Evolutionary conservation across 2,888 invertebrate genomes (phyloP).

Genomic region (Phengaris arion): DNA sequence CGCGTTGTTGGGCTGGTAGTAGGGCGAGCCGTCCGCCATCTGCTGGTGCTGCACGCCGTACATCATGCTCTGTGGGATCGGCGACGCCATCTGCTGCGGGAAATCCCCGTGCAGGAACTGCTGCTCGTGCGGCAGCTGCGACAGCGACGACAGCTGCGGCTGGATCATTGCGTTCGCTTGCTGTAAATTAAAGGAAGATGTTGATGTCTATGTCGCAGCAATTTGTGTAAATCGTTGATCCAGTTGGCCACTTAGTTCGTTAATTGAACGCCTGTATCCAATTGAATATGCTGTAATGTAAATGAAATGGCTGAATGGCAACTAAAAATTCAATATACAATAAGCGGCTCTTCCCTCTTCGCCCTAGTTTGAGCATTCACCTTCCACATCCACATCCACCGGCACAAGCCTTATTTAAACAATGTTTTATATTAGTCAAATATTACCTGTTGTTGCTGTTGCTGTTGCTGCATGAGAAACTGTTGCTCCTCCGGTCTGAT

Average conservation of each 20-base stretch:
- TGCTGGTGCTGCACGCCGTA: slow-evolving; percentile 53
- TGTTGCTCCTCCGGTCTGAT: slow-evolving; percentile 84
- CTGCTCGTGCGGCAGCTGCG: slow-evolving; percentile 49
- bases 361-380: too few species aligned
- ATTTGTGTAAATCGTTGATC: too few species aligned
- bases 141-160: slow-evolving; percentile 46
- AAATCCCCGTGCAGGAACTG: slow-evolving; percentile 53
- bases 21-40: slow-evolving; percentile 50
- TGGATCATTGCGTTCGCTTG: slow-evolving; percentile 51
- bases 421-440: not conserved
- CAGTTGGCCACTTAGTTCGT: too few species aligned
- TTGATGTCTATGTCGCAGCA: too few species aligned
- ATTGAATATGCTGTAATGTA: too few species aligned
- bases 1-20: slow-evolving; percentile 54
- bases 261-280: too few species aligned
- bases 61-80: slow-evolving; percentile 41
- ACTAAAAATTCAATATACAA: too few species aligned
- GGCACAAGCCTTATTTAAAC: too few species aligned
- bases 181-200: slow-evolving; percentile 30
- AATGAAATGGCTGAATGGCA: too few species aligned
- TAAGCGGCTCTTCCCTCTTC: too few species aligned
- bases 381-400: too few species aligned
- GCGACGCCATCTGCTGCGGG: slow-evolving; percentile 50
- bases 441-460: slow-evolving; percentile 49
- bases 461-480: slow-evolving; percentile 69